These are phyloP conservation scores for Cheirogaleus major DNA, from an alignment of 2,797 vertebrate species.

Conservation along the genomic window DNA sequence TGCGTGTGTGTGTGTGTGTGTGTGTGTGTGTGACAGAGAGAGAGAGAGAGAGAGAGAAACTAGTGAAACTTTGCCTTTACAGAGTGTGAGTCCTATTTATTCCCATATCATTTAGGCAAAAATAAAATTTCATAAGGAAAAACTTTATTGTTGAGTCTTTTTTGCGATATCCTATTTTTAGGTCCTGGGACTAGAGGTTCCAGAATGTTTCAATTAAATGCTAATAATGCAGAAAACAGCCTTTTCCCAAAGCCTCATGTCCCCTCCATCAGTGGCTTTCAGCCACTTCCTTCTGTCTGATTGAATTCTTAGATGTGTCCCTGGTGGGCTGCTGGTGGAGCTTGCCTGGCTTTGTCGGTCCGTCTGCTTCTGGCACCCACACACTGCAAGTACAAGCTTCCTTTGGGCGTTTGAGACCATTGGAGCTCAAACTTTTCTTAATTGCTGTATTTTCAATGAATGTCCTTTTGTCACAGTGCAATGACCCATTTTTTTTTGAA, in stretches of 20 bases:
- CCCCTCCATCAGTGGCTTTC: constrained; percentile 39
- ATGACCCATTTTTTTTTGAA: constrained; percentile 62
- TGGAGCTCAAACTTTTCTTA: constrained; percentile 32
- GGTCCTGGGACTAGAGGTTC: background rate
- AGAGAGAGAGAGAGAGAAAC: background rate
- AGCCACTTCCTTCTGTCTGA: constrained; percentile 49
- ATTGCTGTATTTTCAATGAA: constrained; percentile 36
- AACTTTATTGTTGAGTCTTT: constrained; percentile 48
- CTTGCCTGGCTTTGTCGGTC: background rate
- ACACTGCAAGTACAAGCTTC: background rate
- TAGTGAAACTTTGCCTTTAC: background rate
- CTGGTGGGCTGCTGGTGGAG: constrained; percentile 11
- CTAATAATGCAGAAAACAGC: constrained; percentile 44
- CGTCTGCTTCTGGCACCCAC: constrained; percentile 46
- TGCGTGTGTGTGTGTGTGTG: background rate
- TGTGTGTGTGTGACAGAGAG: background rate
- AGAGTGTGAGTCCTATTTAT: background rate
- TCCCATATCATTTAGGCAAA: constrained; percentile 2
- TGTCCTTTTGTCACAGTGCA: constrained; percentile 53
- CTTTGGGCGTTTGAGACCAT: constrained; percentile 50
- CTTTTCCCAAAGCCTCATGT: background rate
- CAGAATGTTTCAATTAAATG: constrained; percentile 57
- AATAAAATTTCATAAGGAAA: background rate
- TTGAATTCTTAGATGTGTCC: background rate
- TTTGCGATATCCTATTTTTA: constrained; percentile 18